A percentile compares a stretch with the other conserved stretches of the same genome.
phyloP scores from a whole-genome alignment of 2,113 vertebrate species.

The Xenus cinereus region DNA sequence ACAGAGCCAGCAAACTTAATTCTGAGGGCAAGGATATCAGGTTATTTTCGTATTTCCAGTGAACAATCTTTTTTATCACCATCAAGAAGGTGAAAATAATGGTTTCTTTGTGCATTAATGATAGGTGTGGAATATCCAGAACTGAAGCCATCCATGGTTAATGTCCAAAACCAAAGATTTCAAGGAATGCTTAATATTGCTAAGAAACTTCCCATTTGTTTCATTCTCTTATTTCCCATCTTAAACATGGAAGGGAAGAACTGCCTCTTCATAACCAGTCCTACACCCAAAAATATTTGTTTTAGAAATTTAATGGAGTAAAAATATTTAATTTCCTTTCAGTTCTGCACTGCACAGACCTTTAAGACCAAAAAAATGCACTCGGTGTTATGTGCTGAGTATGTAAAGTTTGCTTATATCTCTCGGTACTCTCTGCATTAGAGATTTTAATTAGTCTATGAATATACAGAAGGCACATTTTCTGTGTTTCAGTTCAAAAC shows the following conservation, averaged over 20 bases:
- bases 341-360: not conserved
- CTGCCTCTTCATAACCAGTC: not conserved
- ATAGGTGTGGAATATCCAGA: not conserved
- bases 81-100: not conserved
- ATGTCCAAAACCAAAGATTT: not conserved
- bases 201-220: not conserved
- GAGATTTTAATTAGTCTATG: not conserved
- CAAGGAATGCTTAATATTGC: not conserved
- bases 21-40: not conserved
- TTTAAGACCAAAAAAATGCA: not conserved
- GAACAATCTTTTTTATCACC: not conserved
- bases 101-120: not conserved
- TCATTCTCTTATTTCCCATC: not conserved
- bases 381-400: not conserved
- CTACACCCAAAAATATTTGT: not conserved
- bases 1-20: not conserved
- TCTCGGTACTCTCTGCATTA: not conserved
- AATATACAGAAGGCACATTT: not conserved
- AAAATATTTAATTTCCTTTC: not conserved
- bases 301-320: not conserved
- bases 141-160: not conserved
- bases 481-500: not conserved
- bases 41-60: not conserved
- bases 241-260: not conserved
- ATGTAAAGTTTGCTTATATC: not conserved